Percentiles rank a stretch among this genome's conserved stretches.
Evolutionary conservation across 2,888 invertebrate genomes (phyloP).

Genomic region (Resseliella maxima): DNA sequence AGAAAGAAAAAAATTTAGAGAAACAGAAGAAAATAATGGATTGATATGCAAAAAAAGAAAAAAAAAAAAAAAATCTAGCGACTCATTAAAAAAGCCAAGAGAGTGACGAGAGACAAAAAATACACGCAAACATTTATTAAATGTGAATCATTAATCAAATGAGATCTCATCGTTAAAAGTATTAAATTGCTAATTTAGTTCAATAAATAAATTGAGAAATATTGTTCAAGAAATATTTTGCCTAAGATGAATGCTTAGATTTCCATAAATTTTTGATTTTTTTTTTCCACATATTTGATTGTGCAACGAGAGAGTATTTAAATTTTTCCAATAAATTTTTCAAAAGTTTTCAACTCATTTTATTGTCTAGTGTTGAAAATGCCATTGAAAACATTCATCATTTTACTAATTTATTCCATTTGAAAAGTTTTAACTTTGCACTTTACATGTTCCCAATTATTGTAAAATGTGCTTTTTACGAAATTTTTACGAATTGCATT

Average conservation of each 20-base stretch:
- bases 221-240: background rate
- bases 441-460: background rate
- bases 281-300: background rate
- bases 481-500: background rate
- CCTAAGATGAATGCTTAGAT: background rate
- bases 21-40: no score
- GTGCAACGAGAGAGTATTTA: background rate
- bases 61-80: no score
- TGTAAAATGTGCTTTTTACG: background rate
- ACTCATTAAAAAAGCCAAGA: no score
- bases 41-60: no score
- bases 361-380: background rate
- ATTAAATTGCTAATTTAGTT: background rate
- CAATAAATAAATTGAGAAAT: constrained; percentile 8
- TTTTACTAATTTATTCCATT: background rate
- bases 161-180: background rate
- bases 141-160: background rate
- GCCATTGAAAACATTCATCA: background rate
- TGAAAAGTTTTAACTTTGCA: background rate
- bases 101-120: no score
- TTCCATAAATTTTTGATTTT: background rate
- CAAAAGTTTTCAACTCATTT: background rate
- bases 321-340: background rate
- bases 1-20: background rate
- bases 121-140: no score